Base-by-base conservation (phyloP, 2,113 vertebrate genomes). In the Garra rufa region DNA sequence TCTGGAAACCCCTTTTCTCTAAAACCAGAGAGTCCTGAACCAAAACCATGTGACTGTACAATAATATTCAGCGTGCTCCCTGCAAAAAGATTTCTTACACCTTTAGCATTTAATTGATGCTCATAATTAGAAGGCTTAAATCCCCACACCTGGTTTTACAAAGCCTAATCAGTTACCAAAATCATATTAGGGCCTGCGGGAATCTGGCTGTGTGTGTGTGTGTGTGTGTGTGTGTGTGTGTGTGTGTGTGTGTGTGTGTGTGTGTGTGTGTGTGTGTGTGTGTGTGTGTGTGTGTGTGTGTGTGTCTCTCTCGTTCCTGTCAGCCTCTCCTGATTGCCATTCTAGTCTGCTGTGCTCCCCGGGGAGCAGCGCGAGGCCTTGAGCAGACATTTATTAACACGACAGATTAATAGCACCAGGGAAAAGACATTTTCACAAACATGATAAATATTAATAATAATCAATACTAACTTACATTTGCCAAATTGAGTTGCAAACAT, bases 381-480 rank as follows among this genome's bases (percentile, higher is more conserved):
- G 92, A 88, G 84, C 87, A 94, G 94, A 95, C 95, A 93, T 93
- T 95, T 96, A 94, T 95, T 95, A 96, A 94, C 95, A 92, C 88
- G 75, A 92, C 94, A 95, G 96, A 97, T 97, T 96, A 97, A 96
- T 95, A 96, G 96, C 93, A 83, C 92, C 17, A 76, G 91, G 87
- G 94, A 87, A 94, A 94, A 94, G 95, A 94, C 93, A 69, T 94
- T 94, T 91, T 95, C 92, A 87, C 95, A 94, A 96, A 95, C 96
- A 95, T 88, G 95, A 96, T 95, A 93, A 96, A 96, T 96, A 97
- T 97, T 97, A 96, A 97, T 96, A 96, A 96, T 95, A 96, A 96
- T 97, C 96, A 94, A 96, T 97, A 92, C 91, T 90, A 90, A 94
- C 95, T 95, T 96, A 91, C 93, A 93, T 93, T 94, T 95, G 91